Percentiles rank a stretch among this genome's conserved stretches.
Evolutionary conservation across 2,797 vertebrate genomes (phyloP).

Genomic region (Hylomyscus alleni): DNA sequence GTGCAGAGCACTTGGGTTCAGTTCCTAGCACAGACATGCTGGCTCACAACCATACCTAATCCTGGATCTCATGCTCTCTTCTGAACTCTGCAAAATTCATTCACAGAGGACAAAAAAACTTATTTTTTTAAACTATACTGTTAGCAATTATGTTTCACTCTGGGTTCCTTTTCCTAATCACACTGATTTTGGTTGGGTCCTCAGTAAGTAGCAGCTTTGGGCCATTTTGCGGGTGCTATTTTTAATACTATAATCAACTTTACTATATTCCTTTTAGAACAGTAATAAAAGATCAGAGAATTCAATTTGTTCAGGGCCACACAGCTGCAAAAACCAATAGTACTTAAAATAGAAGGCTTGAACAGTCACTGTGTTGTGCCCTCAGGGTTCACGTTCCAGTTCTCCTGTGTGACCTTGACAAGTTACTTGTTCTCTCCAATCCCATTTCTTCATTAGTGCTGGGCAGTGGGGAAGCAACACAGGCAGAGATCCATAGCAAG

Average conservation of each 20-base stretch:
- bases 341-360: constrained; percentile 46
- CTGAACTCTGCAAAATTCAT: not conserved
- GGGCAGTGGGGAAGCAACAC: not conserved
- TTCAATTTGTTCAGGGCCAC: constrained; percentile 48
- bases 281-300: constrained; percentile 67
- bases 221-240: constrained; percentile 12
- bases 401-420: not conserved
- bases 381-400: not conserved
- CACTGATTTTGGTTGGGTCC: not conserved
- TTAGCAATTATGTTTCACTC: constrained; percentile 35
- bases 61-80: not conserved
- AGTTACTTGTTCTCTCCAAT: constrained; percentile 10
- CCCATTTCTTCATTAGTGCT: not conserved
- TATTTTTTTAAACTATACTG: not conserved
- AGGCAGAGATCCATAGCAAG: constrained; percentile 19
- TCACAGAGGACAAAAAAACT: not conserved
- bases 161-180: constrained; percentile 10
- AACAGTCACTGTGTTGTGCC: not conserved
- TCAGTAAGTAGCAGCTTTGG: constrained; percentile 44
- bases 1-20: not conserved
- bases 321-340: constrained; percentile 16
- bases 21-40: not conserved
- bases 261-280: constrained; percentile 45
- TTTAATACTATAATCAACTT: constrained; percentile 52
- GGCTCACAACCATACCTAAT: not conserved